Base-by-base conservation (phyloP, 2,888 invertebrate genomes). In the Hirtodrosophila cameraria region DNA sequence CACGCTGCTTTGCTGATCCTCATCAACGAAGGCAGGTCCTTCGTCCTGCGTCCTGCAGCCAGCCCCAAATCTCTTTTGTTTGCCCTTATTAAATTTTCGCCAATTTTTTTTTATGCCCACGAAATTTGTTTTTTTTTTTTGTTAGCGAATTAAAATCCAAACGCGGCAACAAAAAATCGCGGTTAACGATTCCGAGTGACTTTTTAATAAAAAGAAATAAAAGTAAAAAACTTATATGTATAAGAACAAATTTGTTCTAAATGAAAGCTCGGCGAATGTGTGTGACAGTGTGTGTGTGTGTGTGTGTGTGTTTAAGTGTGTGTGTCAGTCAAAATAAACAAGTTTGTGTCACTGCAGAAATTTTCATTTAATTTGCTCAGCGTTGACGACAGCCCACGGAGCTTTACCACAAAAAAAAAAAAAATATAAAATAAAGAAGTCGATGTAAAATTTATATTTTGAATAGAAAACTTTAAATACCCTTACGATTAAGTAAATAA, bases 261-360 rank as follows among this genome's bases (percentile, higher is more conserved):
- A 18, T 18, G 1, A 18, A 6, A 23, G 23, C 23, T 6, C 8
- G 16, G 41, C 43, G 20, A 20, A n/a, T 33, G 49, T 7, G 27
- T 16, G 28, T 48, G 36, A 12, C 20, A 20, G 53, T 31, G 30
- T 15, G 45, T 16, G 42, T 62, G 70, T 18, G 27, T 27, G 12
- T 45, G 36, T 45, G 55, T 52, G 52, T 43, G 57, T 43, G 13
- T 38, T 45, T 45, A 58, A 31, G 43, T 70, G 58, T 66, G 64
- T 63, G 50, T 63, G 81, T 75, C 67, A 75, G 88, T 88, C 87
- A 88, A 88, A 87, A 87, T 76, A 87, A 87, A 87, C 88, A 87
- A 89, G 88, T 84, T 88, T 82, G 83, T 89, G 89, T 89, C 89
- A 89, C 81, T 88, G 88, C 84, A 86, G 84, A 88, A 88, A 89